Percentiles rank a stretch among this genome's conserved stretches.
Evolutionary conservation across 2,113 vertebrate species (phyloP).

Genomic region (Saccopteryx leptura): DNA sequence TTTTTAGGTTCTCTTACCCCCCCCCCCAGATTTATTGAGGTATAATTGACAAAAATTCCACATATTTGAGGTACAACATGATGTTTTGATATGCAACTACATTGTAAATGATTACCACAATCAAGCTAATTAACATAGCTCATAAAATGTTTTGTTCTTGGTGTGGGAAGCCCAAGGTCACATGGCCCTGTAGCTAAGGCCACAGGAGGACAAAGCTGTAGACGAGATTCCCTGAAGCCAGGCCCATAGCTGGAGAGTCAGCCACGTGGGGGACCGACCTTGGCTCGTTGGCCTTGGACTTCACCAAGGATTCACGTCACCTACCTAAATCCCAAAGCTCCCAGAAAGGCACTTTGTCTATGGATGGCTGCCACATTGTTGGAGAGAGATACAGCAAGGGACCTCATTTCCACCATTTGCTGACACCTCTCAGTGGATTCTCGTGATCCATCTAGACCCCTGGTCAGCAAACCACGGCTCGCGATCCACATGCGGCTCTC

Average conservation of each 20-base stretch:
- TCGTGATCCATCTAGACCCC: neutral
- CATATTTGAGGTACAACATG: neutral
- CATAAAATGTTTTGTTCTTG: neutral
- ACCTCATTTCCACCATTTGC: neutral
- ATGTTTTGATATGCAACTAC: neutral
- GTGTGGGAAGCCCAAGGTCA: neutral
- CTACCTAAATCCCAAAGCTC: neutral
- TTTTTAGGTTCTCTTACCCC: neutral
- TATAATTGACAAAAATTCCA: neutral
- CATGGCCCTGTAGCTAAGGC: neutral
- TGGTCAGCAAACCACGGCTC: too few relatives aligned
- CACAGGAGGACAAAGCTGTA: neutral
- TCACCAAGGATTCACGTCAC: neutral
- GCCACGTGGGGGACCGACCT: neutral
- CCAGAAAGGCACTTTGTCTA: neutral
- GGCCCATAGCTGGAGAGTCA: neutral
- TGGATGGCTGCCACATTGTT: neutral
- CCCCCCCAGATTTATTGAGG: neutral
- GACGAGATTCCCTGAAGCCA: too few relatives aligned
- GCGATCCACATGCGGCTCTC: too few relatives aligned
- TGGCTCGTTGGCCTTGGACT: neutral
- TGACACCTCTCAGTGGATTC: neutral
- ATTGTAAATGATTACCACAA: neutral
- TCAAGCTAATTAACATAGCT: neutral
- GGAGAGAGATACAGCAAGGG: neutral